A percentile compares a stretch with the other conserved stretches of the same genome.
Conservation (phyloP, 2,888 invertebrate genomes). For the Brachylomia viminalis region DNA sequence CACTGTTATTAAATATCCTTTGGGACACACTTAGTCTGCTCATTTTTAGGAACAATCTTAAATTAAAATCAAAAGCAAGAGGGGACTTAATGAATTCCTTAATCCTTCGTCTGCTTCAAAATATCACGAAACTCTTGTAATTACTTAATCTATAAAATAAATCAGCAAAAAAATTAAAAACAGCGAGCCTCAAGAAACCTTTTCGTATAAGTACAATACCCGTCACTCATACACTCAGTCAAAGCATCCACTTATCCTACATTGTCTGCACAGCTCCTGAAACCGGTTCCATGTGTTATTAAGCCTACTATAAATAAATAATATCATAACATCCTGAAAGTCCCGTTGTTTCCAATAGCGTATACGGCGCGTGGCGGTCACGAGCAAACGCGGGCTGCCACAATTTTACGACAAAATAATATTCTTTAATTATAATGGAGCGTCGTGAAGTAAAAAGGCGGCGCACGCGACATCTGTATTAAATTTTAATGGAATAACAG, state of each 20-base stretch:
- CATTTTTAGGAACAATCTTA: conserved; percentile 47
- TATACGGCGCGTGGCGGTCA: conserved; percentile 82
- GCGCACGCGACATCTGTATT: conserved; percentile 90
- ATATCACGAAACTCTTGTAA: conserved; percentile 47
- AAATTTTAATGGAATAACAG: conserved; percentile 88
- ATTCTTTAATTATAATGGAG: conserved; percentile 89
- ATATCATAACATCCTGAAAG: conserved; percentile 77
- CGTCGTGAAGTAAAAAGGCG: conserved; percentile 85
- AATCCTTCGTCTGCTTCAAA: conserved; percentile 41
- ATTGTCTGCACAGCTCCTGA: conserved; percentile 57
- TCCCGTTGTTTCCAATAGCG: conserved; percentile 80
- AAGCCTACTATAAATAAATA: conserved; percentile 63
- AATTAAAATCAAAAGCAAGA: conserved; percentile 53
- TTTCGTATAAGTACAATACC: conserved; percentile 34
- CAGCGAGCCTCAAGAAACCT: conserved; percentile 26
- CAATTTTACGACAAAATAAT: conserved; percentile 89
- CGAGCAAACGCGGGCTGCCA: conserved; percentile 73
- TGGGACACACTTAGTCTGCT: conserved; percentile 4
- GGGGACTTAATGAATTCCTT: conserved; percentile 37
- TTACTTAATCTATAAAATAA: conserved; percentile 58
- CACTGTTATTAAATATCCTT: conserved; percentile 14
- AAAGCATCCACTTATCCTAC: conserved; percentile 52
- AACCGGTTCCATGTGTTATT: conserved; percentile 57
- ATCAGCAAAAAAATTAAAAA: conserved; percentile 49
- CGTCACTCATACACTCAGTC: conserved; percentile 47